Evolutionary conservation across 1,140 invertebrate genomes (phyloP).

Genomic region (Hirudo medicinalis): DNA sequence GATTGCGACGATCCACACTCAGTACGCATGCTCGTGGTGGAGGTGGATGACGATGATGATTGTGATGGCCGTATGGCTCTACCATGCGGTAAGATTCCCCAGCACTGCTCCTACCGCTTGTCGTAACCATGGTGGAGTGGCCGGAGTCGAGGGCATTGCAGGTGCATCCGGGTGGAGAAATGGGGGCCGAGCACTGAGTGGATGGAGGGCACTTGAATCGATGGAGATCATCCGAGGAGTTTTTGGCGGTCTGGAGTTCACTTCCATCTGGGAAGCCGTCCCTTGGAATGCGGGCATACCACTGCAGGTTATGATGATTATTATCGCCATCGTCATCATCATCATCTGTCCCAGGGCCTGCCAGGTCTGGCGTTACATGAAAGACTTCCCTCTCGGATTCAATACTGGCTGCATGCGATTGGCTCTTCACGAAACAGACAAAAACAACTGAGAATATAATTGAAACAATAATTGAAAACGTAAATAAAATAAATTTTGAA

Average conservation of each 20-base stretch:
- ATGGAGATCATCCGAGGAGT: neutral
- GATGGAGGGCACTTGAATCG: no score
- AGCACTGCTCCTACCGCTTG: neutral
- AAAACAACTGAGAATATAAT: no score
- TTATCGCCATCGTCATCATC: no score
- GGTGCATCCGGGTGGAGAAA: neutral
- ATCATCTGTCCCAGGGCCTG: no score
- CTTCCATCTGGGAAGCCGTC: conserved; percentile 5
- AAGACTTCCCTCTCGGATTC: no score
- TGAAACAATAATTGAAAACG: no score
- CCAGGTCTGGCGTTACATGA: no score
- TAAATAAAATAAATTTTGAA: no score
- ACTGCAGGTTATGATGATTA: neutral
- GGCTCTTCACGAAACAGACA: no score
- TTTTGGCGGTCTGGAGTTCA: neutral
- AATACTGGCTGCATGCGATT: no score
- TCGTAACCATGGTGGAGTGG: neutral
- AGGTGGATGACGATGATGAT: neutral
- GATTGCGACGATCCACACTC: neutral
- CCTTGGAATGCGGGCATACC: conserved; percentile 1
- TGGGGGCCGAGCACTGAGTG: no score
- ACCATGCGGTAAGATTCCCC: neutral
- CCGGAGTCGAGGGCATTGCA: neutral
- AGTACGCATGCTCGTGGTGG: neutral
- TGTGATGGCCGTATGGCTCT: conserved; percentile 2